phyloP scores from a whole-genome alignment of 2,113 vertebrate genomes.

The Stegostoma tigrinum region DNA sequence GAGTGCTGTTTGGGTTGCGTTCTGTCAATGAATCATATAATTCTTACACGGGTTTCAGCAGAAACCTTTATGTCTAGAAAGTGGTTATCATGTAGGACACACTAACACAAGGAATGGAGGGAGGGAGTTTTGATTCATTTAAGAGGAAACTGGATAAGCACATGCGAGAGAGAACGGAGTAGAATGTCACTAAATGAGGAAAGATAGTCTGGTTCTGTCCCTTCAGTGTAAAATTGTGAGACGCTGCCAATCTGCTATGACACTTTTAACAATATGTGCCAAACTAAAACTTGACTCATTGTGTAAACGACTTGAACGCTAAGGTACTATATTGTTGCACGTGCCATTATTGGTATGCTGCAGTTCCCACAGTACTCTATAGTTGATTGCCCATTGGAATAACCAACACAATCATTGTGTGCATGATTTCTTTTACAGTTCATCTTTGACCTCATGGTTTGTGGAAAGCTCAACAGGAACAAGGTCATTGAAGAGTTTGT shows the following conservation, averaged over 20 bases:
- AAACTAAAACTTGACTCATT: not conserved
- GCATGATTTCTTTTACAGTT: slow-evolving; percentile 43
- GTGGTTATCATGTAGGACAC: no score
- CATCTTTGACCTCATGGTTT: slow-evolving; percentile 56
- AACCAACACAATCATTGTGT: not conserved
- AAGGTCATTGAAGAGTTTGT: slow-evolving; percentile 48
- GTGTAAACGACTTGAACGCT: not conserved
- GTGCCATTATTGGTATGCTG: not conserved
- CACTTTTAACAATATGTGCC: not conserved
- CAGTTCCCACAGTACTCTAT: not conserved
- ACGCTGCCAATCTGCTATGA: not conserved
- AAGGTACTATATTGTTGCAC: not conserved
- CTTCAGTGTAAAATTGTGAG: not conserved
- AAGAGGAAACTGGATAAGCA: no score
- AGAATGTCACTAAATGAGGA: not conserved
- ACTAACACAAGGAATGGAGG: no score
- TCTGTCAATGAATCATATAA: no score
- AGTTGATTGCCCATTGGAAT: not conserved
- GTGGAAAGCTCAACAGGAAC: slow-evolving; percentile 49
- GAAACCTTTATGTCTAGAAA: no score
- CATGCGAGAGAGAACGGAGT: no score
- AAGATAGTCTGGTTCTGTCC: not conserved
- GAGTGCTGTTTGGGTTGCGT: no score
- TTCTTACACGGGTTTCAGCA: no score
- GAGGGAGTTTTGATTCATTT: no score